Base-by-base conservation (phyloP, 2,113 vertebrate genomes). In the Struthio camelus region DNA sequence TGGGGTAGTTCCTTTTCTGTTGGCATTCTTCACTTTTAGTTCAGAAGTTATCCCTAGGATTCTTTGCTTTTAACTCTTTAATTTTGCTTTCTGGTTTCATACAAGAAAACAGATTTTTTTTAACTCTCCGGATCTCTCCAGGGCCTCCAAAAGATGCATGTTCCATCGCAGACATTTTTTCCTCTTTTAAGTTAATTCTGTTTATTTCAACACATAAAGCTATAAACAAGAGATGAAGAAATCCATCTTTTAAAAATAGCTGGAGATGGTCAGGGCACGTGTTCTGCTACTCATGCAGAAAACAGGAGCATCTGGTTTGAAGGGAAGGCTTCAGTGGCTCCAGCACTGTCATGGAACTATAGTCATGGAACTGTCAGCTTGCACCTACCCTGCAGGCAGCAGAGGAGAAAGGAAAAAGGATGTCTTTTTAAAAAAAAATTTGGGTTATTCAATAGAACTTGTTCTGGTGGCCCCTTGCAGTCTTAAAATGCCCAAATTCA, bases 241-340 rank as follows among this genome's bases (percentile, higher is more conserved):
- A 93, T 93, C 51, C 16, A 28, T 96, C 89, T 93, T 96, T 93
- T 93, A 96, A 95, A 96, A 95, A 96, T 94, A 96, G 85, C 89
- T 97, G 69, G 82, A 95, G 92, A 90, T 0, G 6, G 90, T 84
- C 95, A 91, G 89, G 84, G 86, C 92, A 93, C 15, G 69, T 93
- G 93, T 89, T 96, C 85, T 93, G 85, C 89, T 94, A 75, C 89
- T 95, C 79, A 87, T 83, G 64, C 85, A 95, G 93, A 95, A 95
- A 95, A 94, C 89, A 87, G 56, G 54, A 97, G 94, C 89, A 95
- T 96, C 87, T 96, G 95, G 67, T 92, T 96, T 96, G 94, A 94
- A 96, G 85, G 94, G 85, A 94, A 94, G 64, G 76, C 86, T 95
- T 85, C 87, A 91, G 34, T 95, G 87, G 79, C 71, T 96, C 87